phyloP scores from a whole-genome alignment of 2,888 invertebrate genomes.

The Listrodromus nycthemerus region DNA sequence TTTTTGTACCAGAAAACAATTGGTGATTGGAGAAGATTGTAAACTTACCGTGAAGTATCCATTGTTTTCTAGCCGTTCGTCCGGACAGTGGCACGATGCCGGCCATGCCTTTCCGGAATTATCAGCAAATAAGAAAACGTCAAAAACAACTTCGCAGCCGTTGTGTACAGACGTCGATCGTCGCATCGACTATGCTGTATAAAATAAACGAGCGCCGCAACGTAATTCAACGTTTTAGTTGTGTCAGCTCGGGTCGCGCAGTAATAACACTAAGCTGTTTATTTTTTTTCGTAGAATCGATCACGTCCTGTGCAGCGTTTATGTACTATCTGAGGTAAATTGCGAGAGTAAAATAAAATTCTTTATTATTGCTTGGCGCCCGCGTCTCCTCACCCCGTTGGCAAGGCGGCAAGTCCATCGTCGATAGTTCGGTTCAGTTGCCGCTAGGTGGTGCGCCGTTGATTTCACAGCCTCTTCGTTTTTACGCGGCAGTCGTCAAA shows the following conservation, averaged over 20 bases:
- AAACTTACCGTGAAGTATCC: conserved; percentile 90
- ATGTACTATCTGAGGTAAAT: conserved; percentile 12
- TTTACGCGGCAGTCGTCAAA: neutral
- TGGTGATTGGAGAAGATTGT: neutral
- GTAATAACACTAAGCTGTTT: too few species aligned
- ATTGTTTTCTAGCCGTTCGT: conserved; percentile 90
- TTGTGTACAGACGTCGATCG: neutral
- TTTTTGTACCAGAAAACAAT: neutral
- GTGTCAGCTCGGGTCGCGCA: too few species aligned
- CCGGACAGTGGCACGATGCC: conserved; percentile 86
- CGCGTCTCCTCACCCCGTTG: conserved; percentile 1
- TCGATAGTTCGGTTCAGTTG: neutral
- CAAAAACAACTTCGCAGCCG: conserved; percentile 48
- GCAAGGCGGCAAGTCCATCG: neutral
- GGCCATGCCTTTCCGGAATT: conserved; percentile 84
- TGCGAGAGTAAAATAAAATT: neutral
- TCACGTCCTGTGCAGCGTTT: neutral
- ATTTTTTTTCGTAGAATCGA: too few species aligned
- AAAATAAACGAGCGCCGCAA: neutral
- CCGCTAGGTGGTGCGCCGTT: neutral
- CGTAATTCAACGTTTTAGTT: neutral
- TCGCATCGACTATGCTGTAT: neutral
- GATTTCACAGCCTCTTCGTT: too few species aligned
- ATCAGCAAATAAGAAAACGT: conserved; percentile 16
- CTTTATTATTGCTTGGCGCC: conserved; percentile 8